A percentile compares a stretch with the other conserved stretches of the same genome.
These are phyloP conservation scores for Drosophila bipectinata DNA, from an alignment of 1,140 invertebrate genomes.

Conservation along the genomic window DNA sequence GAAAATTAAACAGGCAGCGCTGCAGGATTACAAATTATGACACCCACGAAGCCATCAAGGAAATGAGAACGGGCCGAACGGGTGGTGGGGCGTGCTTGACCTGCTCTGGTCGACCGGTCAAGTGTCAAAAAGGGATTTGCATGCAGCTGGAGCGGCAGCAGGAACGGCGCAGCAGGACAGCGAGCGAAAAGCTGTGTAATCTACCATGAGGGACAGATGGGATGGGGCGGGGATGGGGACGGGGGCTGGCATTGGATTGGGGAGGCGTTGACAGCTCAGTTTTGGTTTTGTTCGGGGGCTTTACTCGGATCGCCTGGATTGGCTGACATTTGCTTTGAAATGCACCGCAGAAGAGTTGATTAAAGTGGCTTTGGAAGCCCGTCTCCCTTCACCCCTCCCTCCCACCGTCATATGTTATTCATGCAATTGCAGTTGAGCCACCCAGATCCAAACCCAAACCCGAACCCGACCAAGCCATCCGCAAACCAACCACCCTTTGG, in stretches of 20 bases:
- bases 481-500: slow-evolving; percentile 30
- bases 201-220: slow-evolving; percentile 24
- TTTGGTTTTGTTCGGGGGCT: slow-evolving; percentile 26
- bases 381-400: background rate
- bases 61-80: slow-evolving; percentile 50
- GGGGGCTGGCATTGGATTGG: slow-evolving; percentile 15
- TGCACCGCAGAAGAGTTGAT: slow-evolving; percentile 72
- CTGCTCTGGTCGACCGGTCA: slow-evolving; percentile 69
- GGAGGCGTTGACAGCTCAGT: slow-evolving; percentile 44
- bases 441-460: slow-evolving; percentile 3
- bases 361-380: slow-evolving; percentile 66
- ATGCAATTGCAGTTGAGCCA: slow-evolving; percentile 38
- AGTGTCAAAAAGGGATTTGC: slow-evolving; percentile 81
- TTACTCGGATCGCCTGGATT: slow-evolving; percentile 53
- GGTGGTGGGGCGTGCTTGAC: slow-evolving; percentile 16
- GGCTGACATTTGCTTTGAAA: slow-evolving; percentile 64
- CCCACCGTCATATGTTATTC: slow-evolving; percentile 29
- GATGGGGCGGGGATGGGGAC: background rate
- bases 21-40: slow-evolving; percentile 81
- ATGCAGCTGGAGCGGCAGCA: slow-evolving; percentile 26
- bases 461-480: background rate
- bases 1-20: slow-evolving; percentile 78
- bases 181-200: slow-evolving; percentile 47
- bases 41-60: slow-evolving; percentile 64
- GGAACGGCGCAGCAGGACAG: slow-evolving; percentile 10